Base-by-base conservation (phyloP, 2,888 invertebrate species). In the Brachyptera putata region DNA sequence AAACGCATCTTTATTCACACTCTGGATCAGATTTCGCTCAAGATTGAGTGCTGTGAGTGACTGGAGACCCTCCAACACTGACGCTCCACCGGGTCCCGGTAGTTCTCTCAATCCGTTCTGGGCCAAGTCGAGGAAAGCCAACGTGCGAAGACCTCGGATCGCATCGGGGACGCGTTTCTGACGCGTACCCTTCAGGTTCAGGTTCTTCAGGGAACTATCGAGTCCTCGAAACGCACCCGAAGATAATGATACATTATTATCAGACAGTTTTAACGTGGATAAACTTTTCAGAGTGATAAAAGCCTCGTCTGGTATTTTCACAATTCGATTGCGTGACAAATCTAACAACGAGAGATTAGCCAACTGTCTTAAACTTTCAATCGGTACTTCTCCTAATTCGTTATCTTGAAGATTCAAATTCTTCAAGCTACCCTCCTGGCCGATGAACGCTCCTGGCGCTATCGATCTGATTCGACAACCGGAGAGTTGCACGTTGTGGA, bases 111-210 rank as follows among this genome's bases (percentile, higher is more conserved):
- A 84, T 68, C 89, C 86, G 71, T 95, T 95, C 74, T 93, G 89
- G 1, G 94, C 93, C 60, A 95, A 77, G 76, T 95, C 95, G 60
- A 95, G 77, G 71, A 94, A 95, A 1, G 94, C 93, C 65, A 95
- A 76, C 50, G 86, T 87, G 62, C 80, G 84, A 30, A 95, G 78
- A 4, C 89, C 89, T 64, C 84, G 78, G 18, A 94, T 84, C 49
- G 91, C 86, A 66, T 85, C 85, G 0, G 95, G 94, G 11, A 95
- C 84, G 56, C 79, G 78, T 68, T 87, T 87, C 72, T 91, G 91
- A 58, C 84, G 80, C 0, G 92, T 91, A 26, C 91, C 92, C 78
- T 94, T 94, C 34, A 95, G 77, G 73, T 95, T 94, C 50, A 95
- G 77, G 75, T 95, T 95, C 75, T 93, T 93, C 43, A 95, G 76